Evolutionary conservation across 2,113 vertebrate species (phyloP).

Genomic region (Pungitius pungitius): DNA sequence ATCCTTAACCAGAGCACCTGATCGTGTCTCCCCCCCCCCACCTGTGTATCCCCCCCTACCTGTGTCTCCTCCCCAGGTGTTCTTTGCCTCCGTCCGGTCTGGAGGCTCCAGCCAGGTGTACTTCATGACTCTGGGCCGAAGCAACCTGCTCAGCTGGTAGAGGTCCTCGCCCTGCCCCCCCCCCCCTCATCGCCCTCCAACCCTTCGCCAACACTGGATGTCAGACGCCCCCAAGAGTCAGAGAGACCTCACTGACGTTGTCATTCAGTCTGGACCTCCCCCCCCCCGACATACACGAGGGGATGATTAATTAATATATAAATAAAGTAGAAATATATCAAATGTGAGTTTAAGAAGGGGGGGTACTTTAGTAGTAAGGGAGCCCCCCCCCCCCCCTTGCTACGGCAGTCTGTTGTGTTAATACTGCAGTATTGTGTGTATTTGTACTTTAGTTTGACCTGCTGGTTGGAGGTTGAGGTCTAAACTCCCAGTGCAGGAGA

Average conservation of each 20-base stretch:
- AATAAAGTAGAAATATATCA: conserved; percentile 36
- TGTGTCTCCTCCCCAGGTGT: conserved; percentile 83
- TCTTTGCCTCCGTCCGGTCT: conserved; percentile 96
- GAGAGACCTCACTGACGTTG: not conserved
- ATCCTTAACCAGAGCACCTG: no score
- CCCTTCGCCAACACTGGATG: conserved; percentile 76
- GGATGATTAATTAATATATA: conserved; percentile 27
- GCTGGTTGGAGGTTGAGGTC: conserved; percentile 23
- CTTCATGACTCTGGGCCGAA: conserved; percentile 98
- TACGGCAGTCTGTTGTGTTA: conserved; percentile 85
- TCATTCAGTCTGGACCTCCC: conserved; percentile 1
- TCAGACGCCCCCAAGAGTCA: conserved; percentile 59
- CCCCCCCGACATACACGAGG: conserved; percentile 9
- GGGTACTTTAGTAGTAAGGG: not conserved
- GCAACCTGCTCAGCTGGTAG: conserved; percentile 99
- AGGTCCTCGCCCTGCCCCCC: conserved; percentile 59
- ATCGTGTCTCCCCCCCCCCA: no score
- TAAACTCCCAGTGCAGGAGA: conserved; percentile 51
- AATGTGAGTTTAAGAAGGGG: conserved; percentile 61
- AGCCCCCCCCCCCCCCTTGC: conserved; percentile 30
- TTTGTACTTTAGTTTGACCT: conserved; percentile 87
- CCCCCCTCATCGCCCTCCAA: conserved; percentile 39
- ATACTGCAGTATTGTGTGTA: conserved; percentile 88
- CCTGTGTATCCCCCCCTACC: no score
- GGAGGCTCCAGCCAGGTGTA: conserved; percentile 99